Base-by-base conservation (phyloP, 2,888 invertebrate genomes). In the Podabrus alpinus region DNA sequence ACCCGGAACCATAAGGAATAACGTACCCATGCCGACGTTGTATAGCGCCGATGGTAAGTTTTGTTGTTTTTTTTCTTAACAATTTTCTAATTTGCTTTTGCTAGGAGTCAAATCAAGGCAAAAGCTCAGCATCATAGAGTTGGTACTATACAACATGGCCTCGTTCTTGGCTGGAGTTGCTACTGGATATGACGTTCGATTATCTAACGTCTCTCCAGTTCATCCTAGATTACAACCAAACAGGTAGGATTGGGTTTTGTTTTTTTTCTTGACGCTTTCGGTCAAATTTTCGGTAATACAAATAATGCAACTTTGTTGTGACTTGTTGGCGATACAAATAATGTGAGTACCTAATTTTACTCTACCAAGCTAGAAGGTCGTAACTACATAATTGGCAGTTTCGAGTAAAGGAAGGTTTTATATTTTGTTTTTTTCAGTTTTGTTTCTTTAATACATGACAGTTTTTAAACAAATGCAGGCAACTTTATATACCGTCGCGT, bases 101-200 rank as follows among this genome's bases (percentile, higher is more conserved):
- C 24, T 60, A 77, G 78, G 75, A 19, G 73, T 71, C 16, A 74
- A 73, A 73, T 75, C 72, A 21, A 77, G 73, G 68, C 77, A 75
- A 66, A 93, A 93, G 87, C 90, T 92, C 80, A 91, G 93, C 84
- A 92, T 93, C 86, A 91, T 94, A 81, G 94, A 93, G 88, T 89
- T 91, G 89, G 94, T 93, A 80, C 89, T 98, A 78, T 97, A 95
- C 89, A 97, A 97, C 87, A 95, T 97, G 90, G 96, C 96, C 71
- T 94, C 97, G 70, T 90, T 97, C 88, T 88, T 98, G 83, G 97
- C 97, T 3, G 94, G 96, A 21, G 95, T 98, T 60, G 96, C 95
- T 3, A 94, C 95, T 59, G 98, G 97, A 0, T 97, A 95, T 85
- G 97, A 98, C 89, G 94, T 98, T 70, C 91, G 97, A 83, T 91